A percentile compares a stretch with the other conserved stretches of the same genome.
Conservation (phyloP, 2,113 vertebrate genomes). For the Eretmochelys imbricata region DNA sequence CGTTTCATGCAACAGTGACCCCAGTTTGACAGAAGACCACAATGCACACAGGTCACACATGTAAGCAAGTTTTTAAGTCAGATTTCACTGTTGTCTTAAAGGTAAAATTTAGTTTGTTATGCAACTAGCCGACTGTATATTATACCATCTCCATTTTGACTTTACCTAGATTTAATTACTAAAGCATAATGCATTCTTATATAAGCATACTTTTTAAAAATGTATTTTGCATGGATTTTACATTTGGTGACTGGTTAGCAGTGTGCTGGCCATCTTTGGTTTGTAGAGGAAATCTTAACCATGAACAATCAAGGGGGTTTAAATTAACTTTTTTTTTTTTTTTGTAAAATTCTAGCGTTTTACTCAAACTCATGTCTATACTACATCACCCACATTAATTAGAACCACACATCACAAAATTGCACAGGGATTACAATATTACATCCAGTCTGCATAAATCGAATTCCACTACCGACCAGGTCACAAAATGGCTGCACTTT, state of each 20-base stretch:
- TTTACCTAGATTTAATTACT: conserved; percentile 79
- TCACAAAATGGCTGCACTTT: conserved; percentile 90
- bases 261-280: conserved; percentile 91
- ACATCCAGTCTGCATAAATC: conserved; percentile 91
- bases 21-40: conserved; percentile 82
- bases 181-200: conserved; percentile 73
- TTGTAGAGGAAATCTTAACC: conserved; percentile 84
- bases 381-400: conserved; percentile 88
- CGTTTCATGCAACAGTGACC: conserved; percentile 83
- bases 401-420: conserved; percentile 94
- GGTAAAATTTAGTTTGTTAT: conserved; percentile 78
- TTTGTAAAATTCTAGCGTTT: conserved; percentile 63
- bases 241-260: conserved; percentile 88
- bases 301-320: conserved; percentile 82
- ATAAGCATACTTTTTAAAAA: conserved; percentile 62
- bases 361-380: conserved; percentile 83
- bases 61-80: conserved; percentile 77
- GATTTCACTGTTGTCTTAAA: conserved; percentile 82
- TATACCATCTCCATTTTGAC: conserved; percentile 90
- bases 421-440: conserved; percentile 94
- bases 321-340: conserved; percentile 71
- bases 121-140: conserved; percentile 85
- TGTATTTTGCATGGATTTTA: conserved; percentile 78
- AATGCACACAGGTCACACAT: conserved; percentile 77
- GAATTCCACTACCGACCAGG: conserved; percentile 88